These are phyloP conservation scores for Abramis brama DNA, from an alignment of 2,113 vertebrate genomes.

Conservation along the genomic window DNA sequence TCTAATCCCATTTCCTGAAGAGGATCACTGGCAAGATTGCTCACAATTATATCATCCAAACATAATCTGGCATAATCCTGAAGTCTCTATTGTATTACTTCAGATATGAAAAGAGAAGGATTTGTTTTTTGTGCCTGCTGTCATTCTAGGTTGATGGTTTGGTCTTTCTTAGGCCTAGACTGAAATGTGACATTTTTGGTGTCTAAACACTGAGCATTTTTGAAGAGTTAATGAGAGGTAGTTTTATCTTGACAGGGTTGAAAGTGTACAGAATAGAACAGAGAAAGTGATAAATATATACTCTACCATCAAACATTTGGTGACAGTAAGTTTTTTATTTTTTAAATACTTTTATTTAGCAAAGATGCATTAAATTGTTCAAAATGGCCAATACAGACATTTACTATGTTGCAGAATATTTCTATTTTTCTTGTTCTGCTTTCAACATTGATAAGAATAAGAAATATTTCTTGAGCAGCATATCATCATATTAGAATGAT, in stretches of 20 bases:
- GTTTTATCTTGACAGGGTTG: not conserved
- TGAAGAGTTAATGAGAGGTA: not conserved
- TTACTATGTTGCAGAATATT: too few species aligned
- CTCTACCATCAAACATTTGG: too few species aligned
- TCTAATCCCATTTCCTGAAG: not conserved
- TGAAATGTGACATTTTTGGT: not conserved
- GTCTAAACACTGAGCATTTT: not conserved
- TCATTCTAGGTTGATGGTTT: not conserved
- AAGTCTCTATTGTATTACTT: not conserved
- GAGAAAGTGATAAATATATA: too few species aligned
- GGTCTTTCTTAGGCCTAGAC: not conserved
- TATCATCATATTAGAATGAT: not conserved
- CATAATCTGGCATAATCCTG: slow-evolving; percentile 32
- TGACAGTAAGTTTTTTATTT: too few species aligned
- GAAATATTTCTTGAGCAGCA: not conserved
- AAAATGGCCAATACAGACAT: too few species aligned
- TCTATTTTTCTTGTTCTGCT: too few species aligned
- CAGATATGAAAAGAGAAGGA: not conserved
- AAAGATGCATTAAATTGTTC: too few species aligned
- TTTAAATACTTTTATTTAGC: too few species aligned
- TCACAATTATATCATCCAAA: slow-evolving; percentile 32
- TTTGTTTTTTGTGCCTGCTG: not conserved
- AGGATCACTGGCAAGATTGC: slow-evolving; percentile 23
- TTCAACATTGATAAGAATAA: not conserved
- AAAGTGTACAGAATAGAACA: not conserved